A percentile compares a stretch with the other conserved stretches of the same genome.
Conservation (phyloP, 2,113 vertebrate genomes). For the Alligator mississippiensis region DNA sequence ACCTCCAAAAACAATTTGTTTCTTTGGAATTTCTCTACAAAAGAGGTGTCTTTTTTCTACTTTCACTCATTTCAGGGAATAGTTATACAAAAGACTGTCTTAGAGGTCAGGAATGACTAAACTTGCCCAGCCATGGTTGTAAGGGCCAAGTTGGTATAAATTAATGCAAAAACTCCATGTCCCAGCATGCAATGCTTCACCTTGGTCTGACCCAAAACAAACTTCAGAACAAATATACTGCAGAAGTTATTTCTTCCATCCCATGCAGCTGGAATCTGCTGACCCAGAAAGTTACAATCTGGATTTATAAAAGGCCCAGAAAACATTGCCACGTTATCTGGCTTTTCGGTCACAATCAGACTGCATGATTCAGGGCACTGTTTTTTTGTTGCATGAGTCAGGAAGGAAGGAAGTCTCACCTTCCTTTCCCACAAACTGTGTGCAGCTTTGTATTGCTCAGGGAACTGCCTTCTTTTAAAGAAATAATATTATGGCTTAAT, state of each 20-base stretch:
- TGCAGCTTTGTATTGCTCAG: background rate
- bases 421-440: background rate
- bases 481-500: background rate
- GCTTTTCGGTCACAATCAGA: background rate
- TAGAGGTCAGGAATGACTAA: background rate
- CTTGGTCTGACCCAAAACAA: background rate
- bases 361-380: background rate
- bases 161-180: background rate
- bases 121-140: background rate
- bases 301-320: background rate
- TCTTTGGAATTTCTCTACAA: background rate
- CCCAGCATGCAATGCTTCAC: background rate
- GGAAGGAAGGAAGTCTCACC: background rate
- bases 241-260: background rate
- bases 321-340: background rate
- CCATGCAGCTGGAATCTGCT: background rate
- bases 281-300: background rate
- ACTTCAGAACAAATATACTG: background rate
- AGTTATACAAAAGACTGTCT: background rate
- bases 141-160: background rate
- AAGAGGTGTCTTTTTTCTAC: background rate
- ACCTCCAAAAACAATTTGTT: background rate
- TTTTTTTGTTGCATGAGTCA: background rate
- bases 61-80: rapidly evolving
- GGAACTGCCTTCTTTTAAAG: background rate